These are phyloP conservation scores for Cryptus armator DNA, from an alignment of 2,888 invertebrate species.

Conservation along the genomic window DNA sequence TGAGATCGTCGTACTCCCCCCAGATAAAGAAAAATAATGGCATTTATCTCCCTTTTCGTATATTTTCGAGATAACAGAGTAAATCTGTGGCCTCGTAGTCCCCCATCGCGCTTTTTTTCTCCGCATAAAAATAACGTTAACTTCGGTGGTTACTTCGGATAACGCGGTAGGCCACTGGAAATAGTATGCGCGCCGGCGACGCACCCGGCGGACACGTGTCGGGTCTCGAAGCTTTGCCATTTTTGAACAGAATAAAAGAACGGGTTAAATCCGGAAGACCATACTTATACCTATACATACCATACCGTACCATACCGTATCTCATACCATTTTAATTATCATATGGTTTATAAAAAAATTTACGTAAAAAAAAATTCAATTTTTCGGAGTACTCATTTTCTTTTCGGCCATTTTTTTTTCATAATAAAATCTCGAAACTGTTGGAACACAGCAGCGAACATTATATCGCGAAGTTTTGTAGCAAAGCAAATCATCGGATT, in stretches of 20 bases:
- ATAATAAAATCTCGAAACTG: no score
- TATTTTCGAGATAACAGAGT: slow-evolving; percentile 59
- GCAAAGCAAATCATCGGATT: slow-evolving; percentile 3
- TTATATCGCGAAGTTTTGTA: no score
- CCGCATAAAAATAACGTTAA: slow-evolving; percentile 55
- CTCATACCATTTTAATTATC: background rate
- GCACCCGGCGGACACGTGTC: background rate
- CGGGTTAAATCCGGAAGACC: background rate
- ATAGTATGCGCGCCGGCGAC: slow-evolving; percentile 5
- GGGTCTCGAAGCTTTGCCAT: background rate
- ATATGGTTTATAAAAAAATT: background rate
- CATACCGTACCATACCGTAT: background rate
- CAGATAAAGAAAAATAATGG: slow-evolving; percentile 68
- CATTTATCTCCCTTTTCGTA: slow-evolving; percentile 54
- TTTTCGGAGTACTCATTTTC: no score
- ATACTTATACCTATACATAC: no score
- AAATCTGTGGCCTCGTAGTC: slow-evolving; percentile 47
- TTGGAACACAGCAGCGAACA: no score
- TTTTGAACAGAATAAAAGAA: background rate
- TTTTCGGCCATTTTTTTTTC: no score
- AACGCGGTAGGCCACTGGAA: slow-evolving; percentile 16
- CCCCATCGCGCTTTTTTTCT: slow-evolving; percentile 13
- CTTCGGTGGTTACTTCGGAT: slow-evolving; percentile 29
- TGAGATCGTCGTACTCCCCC: slow-evolving; percentile 39
- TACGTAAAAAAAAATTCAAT: no score